phyloP scores from a whole-genome alignment of 2,888 invertebrate species.

The Idaea aversata region DNA sequence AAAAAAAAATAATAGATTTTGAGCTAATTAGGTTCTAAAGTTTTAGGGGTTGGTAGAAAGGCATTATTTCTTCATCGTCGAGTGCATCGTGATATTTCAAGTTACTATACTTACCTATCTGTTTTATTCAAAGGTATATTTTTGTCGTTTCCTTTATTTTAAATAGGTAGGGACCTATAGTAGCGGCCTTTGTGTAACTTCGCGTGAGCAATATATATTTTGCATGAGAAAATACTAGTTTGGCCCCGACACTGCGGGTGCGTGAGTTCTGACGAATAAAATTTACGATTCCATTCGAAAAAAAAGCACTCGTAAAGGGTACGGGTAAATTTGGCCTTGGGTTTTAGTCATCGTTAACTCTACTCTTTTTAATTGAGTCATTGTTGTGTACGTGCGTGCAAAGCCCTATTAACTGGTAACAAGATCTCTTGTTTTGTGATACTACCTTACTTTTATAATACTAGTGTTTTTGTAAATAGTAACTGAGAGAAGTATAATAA shows the following conservation, averaged over 20 bases:
- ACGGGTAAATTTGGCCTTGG: slow-evolving; percentile 3
- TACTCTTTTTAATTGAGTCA: slow-evolving; percentile 3
- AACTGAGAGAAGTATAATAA: neutral
- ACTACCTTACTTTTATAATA: neutral
- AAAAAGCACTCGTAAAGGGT: neutral
- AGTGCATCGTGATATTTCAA: too few relatives aligned
- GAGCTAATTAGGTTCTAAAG: too few relatives aligned
- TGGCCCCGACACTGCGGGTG: slow-evolving; percentile 35
- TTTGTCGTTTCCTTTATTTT: too few relatives aligned
- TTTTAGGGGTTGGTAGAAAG: too few relatives aligned
- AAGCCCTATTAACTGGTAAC: neutral
- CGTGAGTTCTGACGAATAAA: slow-evolving; percentile 53
- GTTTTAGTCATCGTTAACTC: neutral
- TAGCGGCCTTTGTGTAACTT: neutral
- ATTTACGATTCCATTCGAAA: slow-evolving; percentile 39
- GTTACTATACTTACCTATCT: neutral
- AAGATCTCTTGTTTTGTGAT: neutral
- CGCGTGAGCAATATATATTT: slow-evolving; percentile 35
- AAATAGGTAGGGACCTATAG: neutral
- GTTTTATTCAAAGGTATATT: neutral
- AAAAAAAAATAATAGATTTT: too few relatives aligned
- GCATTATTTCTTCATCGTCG: too few relatives aligned
- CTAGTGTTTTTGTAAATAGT: neutral
- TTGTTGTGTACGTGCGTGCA: neutral
- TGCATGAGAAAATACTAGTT: slow-evolving; percentile 51